Base-by-base conservation (phyloP, 2,797 vertebrate species). In the Cyprinodon diabolis region DNA sequence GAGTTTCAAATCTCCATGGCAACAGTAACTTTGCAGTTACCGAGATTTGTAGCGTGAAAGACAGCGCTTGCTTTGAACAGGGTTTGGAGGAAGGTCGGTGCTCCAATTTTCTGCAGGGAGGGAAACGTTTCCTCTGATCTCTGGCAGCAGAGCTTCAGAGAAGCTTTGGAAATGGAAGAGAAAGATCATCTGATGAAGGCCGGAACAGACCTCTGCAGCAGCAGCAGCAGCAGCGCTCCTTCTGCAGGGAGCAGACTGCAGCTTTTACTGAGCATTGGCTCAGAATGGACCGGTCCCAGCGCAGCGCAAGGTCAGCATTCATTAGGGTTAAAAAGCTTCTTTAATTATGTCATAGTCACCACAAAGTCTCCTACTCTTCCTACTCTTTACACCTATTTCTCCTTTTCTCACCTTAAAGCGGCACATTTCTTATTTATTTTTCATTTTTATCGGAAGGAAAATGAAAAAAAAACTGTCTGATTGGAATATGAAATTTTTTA, bases 281-380 rank as follows among this genome's bases (percentile, higher is more conserved):
- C 90, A 0, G 81, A 94, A 69, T 81, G 79, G 21, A 94, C 90
- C 1, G 85, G 94, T 81, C 74, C 75, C 30, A 93, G 93, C 77
- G 92, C 80, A 4, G 86, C 91, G 17, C 92, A 91, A 93, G 95
- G 97, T 98, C 88, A 94, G 70, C 13, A 51, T 76, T 1, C 6
- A 52, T 52, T 8, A 8, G 30, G 30, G 30, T 6, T 52, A 1
- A 51, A 51, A 51, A 14, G 37, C 11, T 6, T 43, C 35, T 62
- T 19, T 43, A 58, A 51, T 51, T 15, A 19, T 17, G 35, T 5
- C 19, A 7, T 5, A 62, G 10, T 40, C 11, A 12, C 7, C 35
- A 17, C 14, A 3, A 4, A 40, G 40, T 60, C 14, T 15, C 13
- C 30, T 2, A 1, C 49, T 82, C 72, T 21, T 15, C 13, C 30